phyloP scores from a whole-genome alignment of 1,140 invertebrate genomes.

The Cardiocondyla obscurior region DNA sequence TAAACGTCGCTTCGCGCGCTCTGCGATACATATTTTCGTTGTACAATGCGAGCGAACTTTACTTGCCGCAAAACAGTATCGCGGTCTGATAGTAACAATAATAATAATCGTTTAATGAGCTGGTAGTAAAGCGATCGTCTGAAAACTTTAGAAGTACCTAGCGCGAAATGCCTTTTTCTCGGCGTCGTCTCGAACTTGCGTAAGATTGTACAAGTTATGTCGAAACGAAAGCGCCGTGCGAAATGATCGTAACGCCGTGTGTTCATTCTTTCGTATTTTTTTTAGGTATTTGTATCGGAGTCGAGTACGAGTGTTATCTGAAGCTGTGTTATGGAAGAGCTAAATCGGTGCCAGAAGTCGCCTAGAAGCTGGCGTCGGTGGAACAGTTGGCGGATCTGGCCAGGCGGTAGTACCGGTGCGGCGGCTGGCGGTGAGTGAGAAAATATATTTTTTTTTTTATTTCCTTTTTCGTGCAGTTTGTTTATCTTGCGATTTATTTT shows the following conservation, averaged over 20 bases:
- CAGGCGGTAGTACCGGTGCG: slow-evolving; percentile 23
- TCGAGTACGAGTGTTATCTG: not conserved
- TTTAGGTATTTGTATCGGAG: not conserved
- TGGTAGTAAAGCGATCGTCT: too few species aligned
- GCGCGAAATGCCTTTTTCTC: too few species aligned
- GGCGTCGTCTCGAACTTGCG: too few species aligned
- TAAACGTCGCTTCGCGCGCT: not conserved
- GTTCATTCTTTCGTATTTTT: not conserved
- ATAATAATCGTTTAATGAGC: not conserved
- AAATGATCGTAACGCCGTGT: not conserved
- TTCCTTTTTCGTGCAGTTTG: not conserved
- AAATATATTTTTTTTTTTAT: too few species aligned
- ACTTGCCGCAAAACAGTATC: too few species aligned
- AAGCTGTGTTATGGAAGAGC: slow-evolving; percentile 22
- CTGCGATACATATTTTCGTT: too few species aligned
- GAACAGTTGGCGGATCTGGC: slow-evolving; percentile 52
- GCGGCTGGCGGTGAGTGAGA: slow-evolving; percentile 10
- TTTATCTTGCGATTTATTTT: not conserved
- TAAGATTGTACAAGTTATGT: too few species aligned
- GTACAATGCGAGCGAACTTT: too few species aligned
- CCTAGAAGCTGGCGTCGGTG: slow-evolving; percentile 44
- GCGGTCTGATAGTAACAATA: too few species aligned
- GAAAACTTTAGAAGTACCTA: too few species aligned
- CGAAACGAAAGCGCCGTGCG: not conserved
- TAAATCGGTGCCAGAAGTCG: slow-evolving; percentile 30